Base-by-base conservation (phyloP, 2,888 invertebrate genomes). In the Eilema griseolum region DNA sequence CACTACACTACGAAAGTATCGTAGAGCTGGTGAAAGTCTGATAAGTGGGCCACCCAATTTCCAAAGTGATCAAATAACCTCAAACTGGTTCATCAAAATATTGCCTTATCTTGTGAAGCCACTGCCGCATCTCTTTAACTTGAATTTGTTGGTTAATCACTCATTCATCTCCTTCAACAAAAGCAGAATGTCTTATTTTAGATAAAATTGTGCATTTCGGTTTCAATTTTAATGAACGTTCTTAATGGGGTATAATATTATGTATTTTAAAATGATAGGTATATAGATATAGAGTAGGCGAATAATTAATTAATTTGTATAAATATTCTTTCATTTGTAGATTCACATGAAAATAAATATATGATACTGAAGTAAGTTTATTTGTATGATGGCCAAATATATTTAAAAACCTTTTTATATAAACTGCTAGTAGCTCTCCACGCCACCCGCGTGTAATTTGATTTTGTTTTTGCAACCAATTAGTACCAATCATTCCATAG, bases 81-180 rank as follows among this genome's bases (percentile, higher is more conserved):
- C 24, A 62, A 20, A 62, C 41, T 26, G 41, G 24, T 11, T 62
- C 26, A 62, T 41, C 41, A 41, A 62, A 62, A 62, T 37, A 62
- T 37, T 26, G 62, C 62, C 41, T 41, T 41, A 62, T 62, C 52
- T 62, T 41, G 11, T 41, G 26, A 2, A 20, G 24, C 24, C 20
- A 10, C 37, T 16, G 24, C 26, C 41, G 24, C 37, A 41, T 62
- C 16, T 41, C 41, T 41, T 3, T 41, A 41, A 62, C 41, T 20
- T 26, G 41, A 16, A 37, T 62, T 62, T 62, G 24, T 14, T 41
- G 2, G 62, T 41, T 62, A 41, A 62, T 41, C 41, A 41, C 26
- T 62, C 41, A 41, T 62, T 62, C 41, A 41, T 62, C 62, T 62
- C 24, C 24, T 26, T 26, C 62, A 62, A 62, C 62, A 26, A 41